A percentile compares a stretch with the other conserved stretches of the same genome.
These are phyloP conservation scores for Drosophila lutescens DNA, from an alignment of 2,888 invertebrate species.

Conservation along the genomic window DNA sequence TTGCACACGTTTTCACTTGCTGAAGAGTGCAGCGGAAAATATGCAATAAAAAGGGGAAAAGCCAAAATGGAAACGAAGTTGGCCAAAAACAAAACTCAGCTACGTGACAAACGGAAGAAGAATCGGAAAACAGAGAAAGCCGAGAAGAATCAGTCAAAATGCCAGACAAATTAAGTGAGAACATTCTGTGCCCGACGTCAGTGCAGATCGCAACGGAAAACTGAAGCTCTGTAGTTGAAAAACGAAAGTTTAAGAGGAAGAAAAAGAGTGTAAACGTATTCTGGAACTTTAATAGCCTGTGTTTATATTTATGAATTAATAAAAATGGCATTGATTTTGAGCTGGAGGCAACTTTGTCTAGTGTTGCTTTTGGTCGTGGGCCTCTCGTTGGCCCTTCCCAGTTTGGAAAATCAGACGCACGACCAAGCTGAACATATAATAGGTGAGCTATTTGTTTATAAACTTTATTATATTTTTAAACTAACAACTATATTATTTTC, in stretches of 20 bases:
- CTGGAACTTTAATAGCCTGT: not conserved
- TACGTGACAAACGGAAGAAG: constrained; percentile 59
- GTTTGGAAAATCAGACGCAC: constrained; percentile 60
- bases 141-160: constrained; percentile 56
- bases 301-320: constrained; percentile 20
- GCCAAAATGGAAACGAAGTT: constrained; percentile 47
- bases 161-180: constrained; percentile 30
- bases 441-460: constrained; percentile 26
- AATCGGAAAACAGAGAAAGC: constrained; percentile 55
- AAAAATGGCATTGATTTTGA: constrained; percentile 11
- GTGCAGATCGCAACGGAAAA: constrained; percentile 18
- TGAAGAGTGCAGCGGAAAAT: constrained; percentile 25
- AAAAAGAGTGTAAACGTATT: not conserved
- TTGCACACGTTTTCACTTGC: constrained; percentile 67
- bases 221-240: not conserved
- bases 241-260: not conserved
- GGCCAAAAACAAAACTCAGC: constrained; percentile 50
- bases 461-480: no score
- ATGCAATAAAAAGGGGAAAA: constrained; percentile 27
- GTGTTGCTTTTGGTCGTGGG: constrained; percentile 33
- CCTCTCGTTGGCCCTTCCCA: constrained; percentile 15
- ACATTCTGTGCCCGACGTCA: constrained; percentile 46
- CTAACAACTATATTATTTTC: not conserved
- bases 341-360: constrained; percentile 32
- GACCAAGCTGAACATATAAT: constrained; percentile 44